Conservation (phyloP, 2,113 vertebrate genomes). For the Accipiter cooperii region DNA sequence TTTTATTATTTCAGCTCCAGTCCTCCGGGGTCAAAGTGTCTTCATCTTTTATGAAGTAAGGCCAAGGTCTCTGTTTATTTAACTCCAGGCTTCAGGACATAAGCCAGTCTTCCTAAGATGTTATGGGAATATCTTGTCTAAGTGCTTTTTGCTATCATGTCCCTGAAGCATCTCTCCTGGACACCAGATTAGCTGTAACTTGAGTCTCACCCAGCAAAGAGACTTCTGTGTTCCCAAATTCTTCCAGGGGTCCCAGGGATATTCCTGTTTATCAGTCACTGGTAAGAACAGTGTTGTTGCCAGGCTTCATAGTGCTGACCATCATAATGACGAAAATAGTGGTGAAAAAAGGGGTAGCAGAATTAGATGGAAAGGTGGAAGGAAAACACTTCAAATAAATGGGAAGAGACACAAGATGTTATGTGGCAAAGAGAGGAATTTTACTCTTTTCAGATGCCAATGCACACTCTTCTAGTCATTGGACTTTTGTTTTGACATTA, state of each 20-base stretch:
- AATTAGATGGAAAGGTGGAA: not conserved
- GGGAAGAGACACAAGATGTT: not conserved
- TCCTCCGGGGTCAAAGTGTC: not conserved
- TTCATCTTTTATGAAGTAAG: not conserved
- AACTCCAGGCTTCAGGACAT: not conserved
- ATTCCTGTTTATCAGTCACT: not conserved
- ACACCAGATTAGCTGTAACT: not conserved
- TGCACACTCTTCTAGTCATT: not conserved
- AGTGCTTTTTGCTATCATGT: not conserved
- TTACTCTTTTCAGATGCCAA: not conserved
- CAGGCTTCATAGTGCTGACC: not conserved
- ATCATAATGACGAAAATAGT: not conserved
- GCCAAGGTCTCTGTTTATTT: not conserved
- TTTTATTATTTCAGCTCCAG: not conserved
- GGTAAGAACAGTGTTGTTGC: not conserved
- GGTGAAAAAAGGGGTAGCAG: not conserved
- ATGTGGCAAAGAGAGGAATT: not conserved
- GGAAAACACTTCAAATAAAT: not conserved
- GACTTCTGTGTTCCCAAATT: not conserved
- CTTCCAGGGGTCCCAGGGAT: not conserved
- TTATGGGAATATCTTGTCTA: not conserved
- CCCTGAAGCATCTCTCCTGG: not conserved
- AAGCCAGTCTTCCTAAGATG: not conserved
- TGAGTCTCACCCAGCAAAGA: not conserved
- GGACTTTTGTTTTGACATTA: not conserved